These are phyloP conservation scores for Mustelus asterias DNA, from an alignment of 2,113 vertebrate species.

Conservation along the genomic window DNA sequence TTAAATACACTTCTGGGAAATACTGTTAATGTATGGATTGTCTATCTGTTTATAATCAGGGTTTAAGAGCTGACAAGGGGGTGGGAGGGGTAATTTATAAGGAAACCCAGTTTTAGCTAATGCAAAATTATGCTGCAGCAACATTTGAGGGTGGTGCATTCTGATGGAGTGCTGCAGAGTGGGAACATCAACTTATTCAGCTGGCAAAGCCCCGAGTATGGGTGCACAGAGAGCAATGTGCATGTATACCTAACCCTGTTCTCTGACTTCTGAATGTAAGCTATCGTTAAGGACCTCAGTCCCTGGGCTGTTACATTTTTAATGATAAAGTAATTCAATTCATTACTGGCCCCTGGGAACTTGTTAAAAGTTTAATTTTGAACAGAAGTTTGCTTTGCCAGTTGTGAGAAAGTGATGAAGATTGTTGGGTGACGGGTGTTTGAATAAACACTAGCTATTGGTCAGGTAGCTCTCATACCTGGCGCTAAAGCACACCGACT, in stretches of 20 bases:
- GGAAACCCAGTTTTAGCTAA: background rate
- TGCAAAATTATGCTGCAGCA: background rate
- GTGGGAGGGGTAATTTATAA: background rate
- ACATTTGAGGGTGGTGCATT: background rate
- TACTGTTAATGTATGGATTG: background rate
- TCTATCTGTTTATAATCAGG: background rate
- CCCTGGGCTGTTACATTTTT: background rate
- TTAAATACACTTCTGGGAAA: background rate
- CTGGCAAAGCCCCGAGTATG: background rate
- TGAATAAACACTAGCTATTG: background rate
- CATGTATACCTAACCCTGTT: background rate
- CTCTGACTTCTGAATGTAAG: background rate
- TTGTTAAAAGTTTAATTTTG: background rate
- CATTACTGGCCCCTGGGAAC: background rate
- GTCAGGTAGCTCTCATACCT: background rate
- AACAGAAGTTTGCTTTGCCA: background rate
- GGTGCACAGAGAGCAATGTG: background rate
- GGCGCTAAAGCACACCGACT: background rate
- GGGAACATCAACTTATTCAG: background rate
- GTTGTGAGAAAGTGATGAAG: background rate
- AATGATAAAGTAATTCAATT: background rate
- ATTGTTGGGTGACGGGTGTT: background rate
- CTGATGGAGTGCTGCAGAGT: background rate
- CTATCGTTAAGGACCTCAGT: background rate
- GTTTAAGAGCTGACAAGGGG: background rate